Conservation (phyloP, 2,797 vertebrate genomes). For the Ctenopoma kingsleyae region DNA sequence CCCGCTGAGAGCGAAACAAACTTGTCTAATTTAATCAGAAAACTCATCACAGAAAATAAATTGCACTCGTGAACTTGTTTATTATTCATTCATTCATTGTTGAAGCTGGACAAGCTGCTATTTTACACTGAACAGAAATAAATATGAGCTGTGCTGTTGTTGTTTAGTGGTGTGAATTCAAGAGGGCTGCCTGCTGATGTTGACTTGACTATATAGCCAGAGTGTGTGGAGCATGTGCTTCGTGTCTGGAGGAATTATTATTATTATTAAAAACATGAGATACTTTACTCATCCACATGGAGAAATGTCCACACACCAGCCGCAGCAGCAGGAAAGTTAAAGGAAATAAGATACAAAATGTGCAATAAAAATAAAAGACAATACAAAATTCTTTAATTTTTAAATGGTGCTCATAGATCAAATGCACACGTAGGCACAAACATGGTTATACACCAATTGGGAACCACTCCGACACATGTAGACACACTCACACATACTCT, state of each 20-base stretch:
- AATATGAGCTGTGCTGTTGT: constrained; percentile 20
- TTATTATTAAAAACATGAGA: constrained; percentile 15
- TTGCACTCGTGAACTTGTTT: constrained; percentile 70
- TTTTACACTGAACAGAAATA: constrained; percentile 36
- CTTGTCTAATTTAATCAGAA: constrained; percentile 75
- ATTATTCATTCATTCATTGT: constrained; percentile 65
- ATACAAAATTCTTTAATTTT: neutral
- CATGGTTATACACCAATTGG: constrained; percentile 4
- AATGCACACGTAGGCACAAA: constrained; percentile 9
- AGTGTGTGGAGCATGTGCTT: neutral
- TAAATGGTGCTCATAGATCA: constrained; percentile 9
- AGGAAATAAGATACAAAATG: neutral
- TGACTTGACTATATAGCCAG: neutral
- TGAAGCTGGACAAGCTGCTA: constrained; percentile 60
- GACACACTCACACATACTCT: constrained; percentile 51
- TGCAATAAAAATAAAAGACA: neutral
- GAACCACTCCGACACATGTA: constrained; percentile 43
- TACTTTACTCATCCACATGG: constrained; percentile 20
- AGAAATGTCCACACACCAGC: neutral
- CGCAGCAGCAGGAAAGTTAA: too few species aligned
- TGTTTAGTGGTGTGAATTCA: constrained; percentile 2
- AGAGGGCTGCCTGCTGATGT: constrained; percentile 12
- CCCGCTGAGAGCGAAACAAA: constrained; percentile 72
- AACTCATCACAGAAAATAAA: constrained; percentile 71
- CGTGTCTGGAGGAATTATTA: constrained; percentile 9